Conservation (phyloP, 2,797 vertebrate species). For the Eleutherodactylus coqui region DNA sequence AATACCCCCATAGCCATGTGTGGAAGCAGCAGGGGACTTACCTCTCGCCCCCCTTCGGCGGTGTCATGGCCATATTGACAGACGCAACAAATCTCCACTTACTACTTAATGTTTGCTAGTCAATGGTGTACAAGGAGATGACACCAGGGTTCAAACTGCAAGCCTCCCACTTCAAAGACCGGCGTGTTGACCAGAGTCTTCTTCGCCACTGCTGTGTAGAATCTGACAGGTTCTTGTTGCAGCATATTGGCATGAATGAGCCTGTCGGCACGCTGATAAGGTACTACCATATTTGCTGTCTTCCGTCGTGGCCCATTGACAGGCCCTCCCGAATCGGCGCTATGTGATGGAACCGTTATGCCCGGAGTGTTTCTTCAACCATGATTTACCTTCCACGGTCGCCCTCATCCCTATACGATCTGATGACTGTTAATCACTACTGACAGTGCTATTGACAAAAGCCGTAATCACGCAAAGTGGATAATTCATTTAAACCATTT, state of each 20-base stretch:
- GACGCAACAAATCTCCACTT: constrained; percentile 32
- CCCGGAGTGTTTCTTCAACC: too few relatives aligned
- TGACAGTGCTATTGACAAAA: too few relatives aligned
- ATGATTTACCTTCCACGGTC: too few relatives aligned
- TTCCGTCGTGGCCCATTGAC: background rate
- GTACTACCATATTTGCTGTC: too few relatives aligned
- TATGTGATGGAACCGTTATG: too few relatives aligned
- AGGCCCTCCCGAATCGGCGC: too few relatives aligned
- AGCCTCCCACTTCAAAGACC: constrained; percentile 54
- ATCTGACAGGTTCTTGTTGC: constrained; percentile 48
- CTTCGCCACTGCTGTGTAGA: constrained; percentile 49
- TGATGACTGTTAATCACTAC: too few relatives aligned
- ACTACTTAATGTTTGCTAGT: constrained; percentile 20
- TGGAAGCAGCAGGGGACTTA: background rate
- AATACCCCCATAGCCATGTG: background rate
- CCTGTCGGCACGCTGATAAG: constrained; percentile 6
- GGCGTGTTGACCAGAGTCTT: constrained; percentile 33
- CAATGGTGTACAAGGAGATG: constrained; percentile 49
- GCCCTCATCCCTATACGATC: too few relatives aligned
- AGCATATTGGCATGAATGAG: constrained; percentile 54
- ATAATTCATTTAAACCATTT: too few relatives aligned
- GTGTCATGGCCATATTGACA: constrained; percentile 10
- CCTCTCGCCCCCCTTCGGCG: background rate
- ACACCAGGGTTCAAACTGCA: constrained; percentile 53
- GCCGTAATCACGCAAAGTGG: too few relatives aligned